Conservation (phyloP, 2,113 vertebrate species). For the Physeter macrocephalus region DNA sequence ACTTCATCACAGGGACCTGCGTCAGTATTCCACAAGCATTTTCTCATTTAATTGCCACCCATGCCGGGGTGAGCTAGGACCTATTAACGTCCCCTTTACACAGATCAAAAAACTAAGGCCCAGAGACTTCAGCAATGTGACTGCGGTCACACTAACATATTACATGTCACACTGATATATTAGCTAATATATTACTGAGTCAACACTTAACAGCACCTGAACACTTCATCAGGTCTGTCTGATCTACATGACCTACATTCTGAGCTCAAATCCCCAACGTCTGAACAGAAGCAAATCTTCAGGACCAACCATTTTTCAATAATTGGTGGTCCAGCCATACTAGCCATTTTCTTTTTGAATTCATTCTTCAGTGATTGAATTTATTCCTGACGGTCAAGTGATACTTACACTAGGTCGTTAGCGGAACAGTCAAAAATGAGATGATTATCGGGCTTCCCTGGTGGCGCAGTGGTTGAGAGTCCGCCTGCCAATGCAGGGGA, state of each 20-base stretch:
- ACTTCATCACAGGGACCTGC: rapidly evolving
- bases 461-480: too few relatives aligned
- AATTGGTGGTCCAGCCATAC: too few relatives aligned
- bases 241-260: too few relatives aligned
- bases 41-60: neutral
- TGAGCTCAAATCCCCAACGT: neutral
- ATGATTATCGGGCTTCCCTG: too few relatives aligned
- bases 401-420: neutral
- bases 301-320: neutral
- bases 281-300: neutral
- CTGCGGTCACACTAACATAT: too few relatives aligned
- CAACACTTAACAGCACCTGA: too few relatives aligned
- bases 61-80: neutral
- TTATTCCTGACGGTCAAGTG: neutral
- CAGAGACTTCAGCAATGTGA: neutral
- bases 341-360: neutral
- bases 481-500: too few relatives aligned
- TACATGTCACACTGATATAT: too few relatives aligned
- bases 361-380: neutral
- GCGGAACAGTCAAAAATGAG: neutral
- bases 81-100: neutral
- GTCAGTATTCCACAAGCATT: neutral
- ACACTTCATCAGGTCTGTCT: neutral
- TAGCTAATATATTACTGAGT: neutral
- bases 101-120: neutral